phyloP scores from a whole-genome alignment of 92 coral and sea anemone genomes.

The Palythoa caribaeorum region DNA sequence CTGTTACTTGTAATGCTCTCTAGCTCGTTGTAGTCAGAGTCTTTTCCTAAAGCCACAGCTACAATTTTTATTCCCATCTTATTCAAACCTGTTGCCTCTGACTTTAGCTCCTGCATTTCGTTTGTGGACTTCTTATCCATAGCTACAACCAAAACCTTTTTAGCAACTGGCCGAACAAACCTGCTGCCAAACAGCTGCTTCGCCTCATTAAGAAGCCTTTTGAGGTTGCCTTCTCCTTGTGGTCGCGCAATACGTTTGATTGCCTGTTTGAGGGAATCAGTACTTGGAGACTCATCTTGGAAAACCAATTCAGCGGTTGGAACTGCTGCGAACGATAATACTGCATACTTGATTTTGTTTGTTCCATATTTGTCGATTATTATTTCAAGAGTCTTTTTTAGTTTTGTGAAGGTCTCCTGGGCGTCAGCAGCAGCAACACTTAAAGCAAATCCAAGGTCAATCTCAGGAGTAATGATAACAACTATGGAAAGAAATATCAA shows the following conservation, averaged over 20 bases:
- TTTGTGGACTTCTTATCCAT: constrained; percentile 81
- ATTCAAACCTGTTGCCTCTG: constrained; percentile 63
- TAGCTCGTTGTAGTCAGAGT: constrained; percentile 68
- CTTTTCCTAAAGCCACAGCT: constrained; percentile 83
- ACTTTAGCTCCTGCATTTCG: constrained; percentile 56
- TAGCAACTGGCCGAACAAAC: constrained; percentile 73
- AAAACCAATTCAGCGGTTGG: background rate
- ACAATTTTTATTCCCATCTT: constrained; percentile 74
- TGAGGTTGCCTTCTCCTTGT: constrained; percentile 15
- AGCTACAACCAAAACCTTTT: constrained; percentile 79
- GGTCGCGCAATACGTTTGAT: background rate
- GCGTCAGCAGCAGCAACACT: constrained; percentile 9
- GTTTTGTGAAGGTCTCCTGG: constrained; percentile 14
- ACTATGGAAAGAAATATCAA: background rate
- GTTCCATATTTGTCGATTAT: constrained; percentile 37
- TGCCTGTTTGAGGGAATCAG: background rate
- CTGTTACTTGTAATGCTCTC: constrained; percentile 69
- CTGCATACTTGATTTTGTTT: constrained; percentile 26
- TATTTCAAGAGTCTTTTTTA: constrained; percentile 19
- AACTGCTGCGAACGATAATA: constrained; percentile 19
- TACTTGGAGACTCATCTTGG: background rate
- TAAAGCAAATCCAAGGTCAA: constrained; percentile 32
- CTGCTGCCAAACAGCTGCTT: constrained; percentile 20
- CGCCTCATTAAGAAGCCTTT: constrained; percentile 8
- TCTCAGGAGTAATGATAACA: constrained; percentile 30